Base-by-base conservation (phyloP, 2,888 invertebrate species). In the Opisthograptis luteolata region DNA sequence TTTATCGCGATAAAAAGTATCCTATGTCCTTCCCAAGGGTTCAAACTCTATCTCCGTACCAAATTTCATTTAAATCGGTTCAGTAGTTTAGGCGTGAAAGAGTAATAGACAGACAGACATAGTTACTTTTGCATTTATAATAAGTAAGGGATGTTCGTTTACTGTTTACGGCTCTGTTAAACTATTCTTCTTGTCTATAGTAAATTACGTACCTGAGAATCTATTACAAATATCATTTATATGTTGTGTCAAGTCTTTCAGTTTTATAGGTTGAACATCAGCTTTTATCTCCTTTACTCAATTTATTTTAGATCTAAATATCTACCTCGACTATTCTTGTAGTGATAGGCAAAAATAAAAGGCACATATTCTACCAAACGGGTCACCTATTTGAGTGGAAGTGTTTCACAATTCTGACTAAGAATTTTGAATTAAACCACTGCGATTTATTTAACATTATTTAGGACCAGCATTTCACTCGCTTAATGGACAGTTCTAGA, bases 211-310 rank as follows among this genome's bases (percentile, higher is more conserved):
- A 36, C 28, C 36, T 30, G 22, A 12, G 15, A 44, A 36, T 43
- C 36, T 22, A 36, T 44, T 36, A 20, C 35, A 22, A 20, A 36
- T 44, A 44, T n/a, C 28, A 44, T 44, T 44, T 30, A 24, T 30
- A 37, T 24, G 17, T 2, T 6, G 25, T 13, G n/a, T n/a, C n/a
- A n/a, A n/a, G n/a, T n/a, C n/a, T 31, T 30, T 45, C 22, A 14
- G 14, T 46, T 46, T 39, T 40, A 40, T 40, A 34, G 25, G 10
- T 47, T 34, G 9, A 34, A 34, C 40, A 47, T 40, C 27, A 40
- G 46, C 40, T 40, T 17, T 12, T 20, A 27, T 28, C 39, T 20
- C 14, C 4, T 34, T 28, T 12, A 22, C 19, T n/a, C 27, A 40
- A 47, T 47, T 40, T 40, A 34, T 40, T 34, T 37, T 27, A 34